Conservation (phyloP, 2,113 vertebrate genomes). For the Laticauda laticaudata region DNA sequence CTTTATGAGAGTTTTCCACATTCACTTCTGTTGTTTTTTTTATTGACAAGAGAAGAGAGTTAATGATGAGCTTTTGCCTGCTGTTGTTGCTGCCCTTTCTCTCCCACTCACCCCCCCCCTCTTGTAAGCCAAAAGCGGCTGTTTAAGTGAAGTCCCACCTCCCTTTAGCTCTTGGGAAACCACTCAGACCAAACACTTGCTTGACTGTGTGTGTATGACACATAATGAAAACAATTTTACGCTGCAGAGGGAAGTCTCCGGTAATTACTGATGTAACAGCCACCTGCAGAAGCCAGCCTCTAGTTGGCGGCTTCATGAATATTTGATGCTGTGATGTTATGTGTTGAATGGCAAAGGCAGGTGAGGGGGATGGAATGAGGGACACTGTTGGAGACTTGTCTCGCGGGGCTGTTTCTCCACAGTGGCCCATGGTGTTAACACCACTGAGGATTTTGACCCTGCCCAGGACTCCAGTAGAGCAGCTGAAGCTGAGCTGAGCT, state of each 20-base stretch:
- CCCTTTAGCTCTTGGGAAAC: conserved; percentile 91
- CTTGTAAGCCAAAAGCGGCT: conserved; percentile 86
- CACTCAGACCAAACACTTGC: conserved; percentile 90
- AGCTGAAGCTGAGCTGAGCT: conserved; percentile 83
- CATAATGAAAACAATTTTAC: conserved; percentile 99
- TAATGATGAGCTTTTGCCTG: conserved; percentile 95
- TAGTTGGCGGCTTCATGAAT: conserved; percentile 90
- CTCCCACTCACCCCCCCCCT: not conserved
- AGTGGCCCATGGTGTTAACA: conserved; percentile 90
- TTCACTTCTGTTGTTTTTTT: conserved; percentile 84
- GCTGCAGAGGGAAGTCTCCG: conserved; percentile 94
- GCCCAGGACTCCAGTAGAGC: conserved; percentile 74
- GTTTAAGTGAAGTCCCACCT: conserved; percentile 98
- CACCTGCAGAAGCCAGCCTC: conserved; percentile 96
- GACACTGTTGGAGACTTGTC: conserved; percentile 97
- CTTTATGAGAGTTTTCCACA: conserved; percentile 82
- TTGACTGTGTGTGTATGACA: conserved; percentile 96
- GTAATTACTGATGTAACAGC: conserved; percentile 99
- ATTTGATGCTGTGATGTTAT: conserved; percentile 98
- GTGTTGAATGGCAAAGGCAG: conserved; percentile 95
- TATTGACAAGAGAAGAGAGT: conserved; percentile 82
- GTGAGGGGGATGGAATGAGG: conserved; percentile 79
- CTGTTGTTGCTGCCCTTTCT: conserved; percentile 50
- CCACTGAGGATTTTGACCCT: conserved; percentile 91
- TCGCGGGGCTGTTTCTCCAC: conserved; percentile 89